Percentiles rank a stretch among this genome's conserved stretches.
These are phyloP conservation scores for Ceratitis capitata DNA, from an alignment of 1,140 invertebrate species.

Conservation along the genomic window DNA sequence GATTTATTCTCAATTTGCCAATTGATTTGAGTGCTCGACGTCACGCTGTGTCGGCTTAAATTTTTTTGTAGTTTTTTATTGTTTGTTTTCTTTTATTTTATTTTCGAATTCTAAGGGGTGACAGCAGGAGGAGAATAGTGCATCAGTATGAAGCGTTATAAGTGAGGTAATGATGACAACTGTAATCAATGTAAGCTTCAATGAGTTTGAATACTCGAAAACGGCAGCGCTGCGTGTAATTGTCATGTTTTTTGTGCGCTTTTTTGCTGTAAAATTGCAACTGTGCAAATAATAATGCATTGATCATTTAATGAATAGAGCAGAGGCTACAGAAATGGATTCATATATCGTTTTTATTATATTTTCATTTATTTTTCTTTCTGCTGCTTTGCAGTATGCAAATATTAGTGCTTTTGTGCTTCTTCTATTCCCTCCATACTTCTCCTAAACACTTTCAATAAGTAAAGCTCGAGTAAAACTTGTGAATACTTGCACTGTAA, in stretches of 20 bases:
- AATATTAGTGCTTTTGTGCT: too few relatives aligned
- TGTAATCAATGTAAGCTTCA: background rate
- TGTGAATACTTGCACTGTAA: background rate
- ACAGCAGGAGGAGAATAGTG: background rate
- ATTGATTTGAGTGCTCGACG: background rate
- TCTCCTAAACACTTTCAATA: too few relatives aligned
- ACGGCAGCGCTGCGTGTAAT: background rate
- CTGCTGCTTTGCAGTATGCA: too few relatives aligned
- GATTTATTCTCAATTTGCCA: background rate
- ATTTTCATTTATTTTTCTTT: background rate
- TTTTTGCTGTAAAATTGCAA: too few relatives aligned
- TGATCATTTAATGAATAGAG: background rate
- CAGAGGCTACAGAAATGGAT: background rate
- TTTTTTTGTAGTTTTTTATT: too few relatives aligned
- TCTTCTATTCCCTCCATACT: background rate
- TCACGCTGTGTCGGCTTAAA: background rate
- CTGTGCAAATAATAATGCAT: slow-evolving; percentile 32
- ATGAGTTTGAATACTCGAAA: background rate
- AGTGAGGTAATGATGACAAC: background rate
- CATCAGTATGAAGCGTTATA: background rate
- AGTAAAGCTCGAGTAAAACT: background rate
- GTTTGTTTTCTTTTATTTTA: too few relatives aligned
- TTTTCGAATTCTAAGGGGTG: background rate
- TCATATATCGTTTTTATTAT: background rate
- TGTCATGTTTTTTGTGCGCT: background rate